Evolutionary conservation across 2,797 vertebrate genomes (phyloP), one percentile per base, ranked within the genome.

Genomic region (Sciurus vulgaris): DNA sequence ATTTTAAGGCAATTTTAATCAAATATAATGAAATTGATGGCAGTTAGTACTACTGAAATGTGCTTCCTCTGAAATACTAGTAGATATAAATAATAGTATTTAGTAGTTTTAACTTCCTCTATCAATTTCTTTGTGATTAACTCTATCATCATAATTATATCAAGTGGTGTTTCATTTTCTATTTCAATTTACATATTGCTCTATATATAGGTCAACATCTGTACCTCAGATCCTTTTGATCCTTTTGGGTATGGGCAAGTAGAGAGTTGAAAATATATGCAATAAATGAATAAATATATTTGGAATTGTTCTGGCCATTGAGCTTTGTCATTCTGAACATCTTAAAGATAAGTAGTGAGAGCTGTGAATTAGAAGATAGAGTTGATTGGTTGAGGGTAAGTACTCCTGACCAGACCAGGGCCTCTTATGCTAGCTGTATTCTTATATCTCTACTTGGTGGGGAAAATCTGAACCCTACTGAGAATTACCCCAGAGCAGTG

Each of bases 121-220:
- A 30, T 61, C 10, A 28, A 69, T 93, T 95, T 94, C 76, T 70
- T 85, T 86, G 49, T 69, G 61, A 72, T 41, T 59, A 49, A 30
- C 30, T 54, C 30, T 84, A 26, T 77, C 70, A 47, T 14, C 54
- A 38, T 44, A 84, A 87, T 51, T 78, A 24, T 33, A 35, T 61
- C 41, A 84, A 11, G 38, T 30, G 47, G 18, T 33, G 12, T 93
- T 90, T 81, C 67, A 35, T 90, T 92, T 79, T 90, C 67, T 51
- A 24, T 91, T 91, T 95, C 63, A 70, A 11, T 94, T 92, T 87
- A 70, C 69, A 41, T 47, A 83, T 26, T 74, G 44, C 5, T 47
- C 44, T 47, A 7, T 47, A 47, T 47, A 47, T 47, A 28, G 61
- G 65, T 76, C 49, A 76, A 78, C 54, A 61, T 89, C 69, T 22